Conservation (phyloP, 2,113 vertebrate genomes). For the Abramis brama region DNA sequence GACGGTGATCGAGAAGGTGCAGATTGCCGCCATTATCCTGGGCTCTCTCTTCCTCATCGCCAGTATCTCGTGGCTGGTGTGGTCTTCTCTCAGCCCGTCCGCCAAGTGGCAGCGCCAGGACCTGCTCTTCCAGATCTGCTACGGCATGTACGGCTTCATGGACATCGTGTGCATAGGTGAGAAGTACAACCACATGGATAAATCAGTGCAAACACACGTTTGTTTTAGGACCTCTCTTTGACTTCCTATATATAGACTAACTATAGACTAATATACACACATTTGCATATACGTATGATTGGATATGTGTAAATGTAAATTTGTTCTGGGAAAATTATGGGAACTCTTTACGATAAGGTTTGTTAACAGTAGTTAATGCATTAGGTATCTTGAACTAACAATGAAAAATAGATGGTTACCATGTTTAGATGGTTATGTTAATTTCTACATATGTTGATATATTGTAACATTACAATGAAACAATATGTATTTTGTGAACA, state of each 20-base stretch:
- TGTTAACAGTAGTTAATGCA: background rate
- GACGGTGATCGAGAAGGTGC: conserved; percentile 94
- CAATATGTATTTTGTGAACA: too few species aligned
- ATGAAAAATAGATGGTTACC: background rate
- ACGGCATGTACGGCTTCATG: conserved; percentile 97
- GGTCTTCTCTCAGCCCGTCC: conserved; percentile 95
- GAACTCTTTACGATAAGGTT: background rate
- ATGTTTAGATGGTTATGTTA: background rate
- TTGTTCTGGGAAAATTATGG: background rate
- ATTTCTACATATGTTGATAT: background rate
- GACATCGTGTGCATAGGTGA: conserved; percentile 95
- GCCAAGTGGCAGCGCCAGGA: conserved; percentile 95
- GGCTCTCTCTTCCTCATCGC: conserved; percentile 94
- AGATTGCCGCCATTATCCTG: conserved; percentile 92
- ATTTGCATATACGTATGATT: background rate
- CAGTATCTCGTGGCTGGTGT: conserved; percentile 96
- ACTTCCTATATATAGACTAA: background rate
- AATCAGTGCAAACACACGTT: too few species aligned
- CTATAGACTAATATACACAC: background rate
- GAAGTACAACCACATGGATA: background rate
- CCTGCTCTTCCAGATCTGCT: conserved; percentile 96
- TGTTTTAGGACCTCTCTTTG: background rate
- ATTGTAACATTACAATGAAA: background rate
- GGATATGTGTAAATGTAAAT: background rate
- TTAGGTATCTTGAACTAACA: background rate